Evolutionary conservation across 2,113 vertebrate genomes (phyloP), one percentile per base, ranked within the genome.

Genomic region (Vidua macroura): DNA sequence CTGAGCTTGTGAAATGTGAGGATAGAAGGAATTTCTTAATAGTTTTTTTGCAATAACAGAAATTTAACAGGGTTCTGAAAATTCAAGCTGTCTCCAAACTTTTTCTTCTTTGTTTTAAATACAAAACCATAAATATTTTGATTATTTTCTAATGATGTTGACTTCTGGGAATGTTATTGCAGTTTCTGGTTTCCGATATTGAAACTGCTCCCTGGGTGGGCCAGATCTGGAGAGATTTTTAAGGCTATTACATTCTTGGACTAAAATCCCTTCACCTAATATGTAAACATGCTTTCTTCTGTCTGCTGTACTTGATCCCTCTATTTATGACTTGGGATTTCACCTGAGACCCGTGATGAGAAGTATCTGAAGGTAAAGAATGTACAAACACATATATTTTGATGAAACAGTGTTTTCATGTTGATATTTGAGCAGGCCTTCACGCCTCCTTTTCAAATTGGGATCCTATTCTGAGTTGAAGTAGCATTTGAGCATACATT

Each of bases 151-250:
- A 88, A 56, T 37, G 31, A 60, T 92, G n/a, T 43, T 90, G 76
- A 67, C 69, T 72, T 25, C 73, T 95, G 82, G 68, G 67, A 90
- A 43, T 83, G 51, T 93, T 96, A 85, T 33, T 88, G 35, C 44
- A 62, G 69, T 92, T 43, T 92, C 68, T 62, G 37, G 13, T 95
- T 96, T 94, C 86, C 2, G 3, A 1, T 90, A 49, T 25, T 4
- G 21, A 90, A 95, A 68, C 35, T 74, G 31, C 56, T 93, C 14
- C 44, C 58, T 94, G 93, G 88, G 90, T 96, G 92, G 95, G 88
- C 88, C 73, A 88, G 49, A 83, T 92, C 64, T 94, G 72, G 44
- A 70, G 80, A 88, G 52, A 31, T 86, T 90, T 94, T 96, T 68
- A 92, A 64, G 35, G 43, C 23, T 92, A 56, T 92, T 86, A 18